A percentile compares a stretch with the other conserved stretches of the same genome.
Evolutionary conservation across 2,797 vertebrate species (phyloP).

Genomic region (Mus minutoides): DNA sequence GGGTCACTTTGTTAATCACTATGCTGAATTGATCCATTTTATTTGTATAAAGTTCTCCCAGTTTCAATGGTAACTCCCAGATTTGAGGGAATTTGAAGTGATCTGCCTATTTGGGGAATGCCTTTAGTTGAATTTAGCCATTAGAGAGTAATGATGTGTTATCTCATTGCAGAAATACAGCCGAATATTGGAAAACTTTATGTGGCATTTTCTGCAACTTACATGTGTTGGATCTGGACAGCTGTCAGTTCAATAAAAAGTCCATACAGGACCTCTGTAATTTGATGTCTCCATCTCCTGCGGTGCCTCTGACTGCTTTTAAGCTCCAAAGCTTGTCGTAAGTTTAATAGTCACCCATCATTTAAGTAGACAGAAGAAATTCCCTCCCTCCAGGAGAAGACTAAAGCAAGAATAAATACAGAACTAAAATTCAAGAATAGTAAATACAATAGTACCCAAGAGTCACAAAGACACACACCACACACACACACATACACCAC

Average conservation of each 20-base stretch:
- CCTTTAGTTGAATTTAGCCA: neutral
- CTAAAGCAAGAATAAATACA: neutral
- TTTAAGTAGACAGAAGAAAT: neutral
- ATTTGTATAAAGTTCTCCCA: neutral
- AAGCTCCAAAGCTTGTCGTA: neutral
- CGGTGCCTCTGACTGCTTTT: fast-evolving
- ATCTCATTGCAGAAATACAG: neutral
- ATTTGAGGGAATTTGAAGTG: neutral
- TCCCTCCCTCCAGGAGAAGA: neutral
- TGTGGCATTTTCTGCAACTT: neutral
- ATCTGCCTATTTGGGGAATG: neutral
- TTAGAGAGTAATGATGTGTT: neutral
- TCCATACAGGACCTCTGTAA: neutral
- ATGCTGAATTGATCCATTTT: neutral
- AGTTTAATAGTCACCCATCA: neutral
- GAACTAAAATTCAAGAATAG: neutral
- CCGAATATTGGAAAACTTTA: neutral
- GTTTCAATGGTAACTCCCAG: too few relatives aligned
- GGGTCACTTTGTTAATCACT: neutral
- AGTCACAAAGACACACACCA: neutral
- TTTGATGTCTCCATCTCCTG: neutral
- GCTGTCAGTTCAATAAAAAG: neutral
- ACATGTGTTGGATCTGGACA: constrained; percentile 1
- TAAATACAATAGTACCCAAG: neutral
- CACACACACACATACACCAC: neutral